Evolutionary conservation across 1,140 invertebrate genomes (phyloP).

Genomic region (Drosophila pachea): DNA sequence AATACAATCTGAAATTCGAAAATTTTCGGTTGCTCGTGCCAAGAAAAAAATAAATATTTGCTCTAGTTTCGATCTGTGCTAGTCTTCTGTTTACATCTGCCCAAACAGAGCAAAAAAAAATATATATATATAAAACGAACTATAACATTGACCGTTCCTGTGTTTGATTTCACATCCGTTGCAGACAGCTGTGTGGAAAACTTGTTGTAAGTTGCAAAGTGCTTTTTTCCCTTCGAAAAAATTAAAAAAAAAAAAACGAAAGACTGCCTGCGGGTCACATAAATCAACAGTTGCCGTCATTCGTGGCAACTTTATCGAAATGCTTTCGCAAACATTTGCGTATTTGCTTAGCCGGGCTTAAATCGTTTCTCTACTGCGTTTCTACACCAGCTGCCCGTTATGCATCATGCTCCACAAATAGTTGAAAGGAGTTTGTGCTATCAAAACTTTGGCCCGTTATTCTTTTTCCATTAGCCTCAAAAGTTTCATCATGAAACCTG

Average conservation of each 20-base stretch:
- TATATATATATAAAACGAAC: background rate
- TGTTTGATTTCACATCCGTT: constrained; percentile 29
- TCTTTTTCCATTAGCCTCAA: background rate
- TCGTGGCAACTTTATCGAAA: constrained; percentile 29
- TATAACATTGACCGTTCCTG: background rate
- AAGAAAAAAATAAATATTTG: constrained; percentile 22
- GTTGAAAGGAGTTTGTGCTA: background rate
- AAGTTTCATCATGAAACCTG: background rate
- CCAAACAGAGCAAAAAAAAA: constrained; percentile 14
- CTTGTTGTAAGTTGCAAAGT: constrained; percentile 37
- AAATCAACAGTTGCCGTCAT: constrained; percentile 30
- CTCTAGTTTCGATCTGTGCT: constrained; percentile 22
- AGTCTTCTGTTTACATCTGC: constrained; percentile 21
- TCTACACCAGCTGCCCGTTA: background rate
- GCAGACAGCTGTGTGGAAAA: constrained; percentile 26
- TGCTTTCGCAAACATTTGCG: constrained; percentile 31
- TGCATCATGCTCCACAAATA: background rate
- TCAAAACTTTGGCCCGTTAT: background rate
- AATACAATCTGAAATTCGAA: background rate
- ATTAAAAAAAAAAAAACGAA: too few species aligned
- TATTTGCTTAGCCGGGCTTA: constrained; percentile 28
- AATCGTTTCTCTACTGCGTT: constrained; percentile 12
- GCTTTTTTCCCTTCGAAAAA: constrained; percentile 6
- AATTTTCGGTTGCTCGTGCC: background rate
- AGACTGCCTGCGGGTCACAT: constrained; percentile 9